phyloP scores from a whole-genome alignment of 1,140 invertebrate species.

The Tyrophagus putrescentiae region DNA sequence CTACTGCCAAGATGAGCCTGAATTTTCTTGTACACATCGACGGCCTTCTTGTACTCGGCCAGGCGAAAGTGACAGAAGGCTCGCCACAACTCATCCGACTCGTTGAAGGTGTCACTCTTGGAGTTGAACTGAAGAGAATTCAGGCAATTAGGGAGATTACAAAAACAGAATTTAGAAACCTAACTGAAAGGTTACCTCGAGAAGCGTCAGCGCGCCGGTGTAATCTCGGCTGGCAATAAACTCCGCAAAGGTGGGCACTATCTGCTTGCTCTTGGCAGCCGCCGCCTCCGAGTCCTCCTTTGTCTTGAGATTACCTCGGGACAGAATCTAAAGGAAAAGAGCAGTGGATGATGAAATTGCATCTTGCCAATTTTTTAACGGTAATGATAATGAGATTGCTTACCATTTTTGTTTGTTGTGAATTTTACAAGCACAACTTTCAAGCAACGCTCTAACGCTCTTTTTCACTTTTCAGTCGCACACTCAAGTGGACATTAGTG shows the following conservation, averaged over 20 bases:
- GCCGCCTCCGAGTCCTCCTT: not conserved
- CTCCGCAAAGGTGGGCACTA: constrained; percentile 66
- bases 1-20: constrained; percentile 29
- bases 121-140: not conserved
- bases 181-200: constrained; percentile 50
- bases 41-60: constrained; percentile 74
- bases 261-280: constrained; percentile 28
- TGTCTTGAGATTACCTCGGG: not conserved
- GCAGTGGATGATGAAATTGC: not conserved
- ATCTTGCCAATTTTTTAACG: not conserved
- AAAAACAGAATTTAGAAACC: not conserved
- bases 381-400: not conserved
- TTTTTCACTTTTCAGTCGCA: too few species aligned
- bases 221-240: constrained; percentile 79
- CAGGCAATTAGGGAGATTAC: constrained; percentile 7
- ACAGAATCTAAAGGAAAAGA: constrained; percentile 2
- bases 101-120: constrained; percentile 40
- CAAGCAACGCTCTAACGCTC: too few species aligned
- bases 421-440: too few species aligned
- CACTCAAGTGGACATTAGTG: too few species aligned
- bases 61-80: constrained; percentile 89
- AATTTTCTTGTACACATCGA: constrained; percentile 46
- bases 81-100: constrained; percentile 63
- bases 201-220: constrained; percentile 72
- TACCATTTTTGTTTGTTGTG: not conserved